Evolutionary conservation across 2,797 vertebrate genomes (phyloP), one percentile per base, ranked within the genome.

Genomic region (Crypturellus tataupa): DNA sequence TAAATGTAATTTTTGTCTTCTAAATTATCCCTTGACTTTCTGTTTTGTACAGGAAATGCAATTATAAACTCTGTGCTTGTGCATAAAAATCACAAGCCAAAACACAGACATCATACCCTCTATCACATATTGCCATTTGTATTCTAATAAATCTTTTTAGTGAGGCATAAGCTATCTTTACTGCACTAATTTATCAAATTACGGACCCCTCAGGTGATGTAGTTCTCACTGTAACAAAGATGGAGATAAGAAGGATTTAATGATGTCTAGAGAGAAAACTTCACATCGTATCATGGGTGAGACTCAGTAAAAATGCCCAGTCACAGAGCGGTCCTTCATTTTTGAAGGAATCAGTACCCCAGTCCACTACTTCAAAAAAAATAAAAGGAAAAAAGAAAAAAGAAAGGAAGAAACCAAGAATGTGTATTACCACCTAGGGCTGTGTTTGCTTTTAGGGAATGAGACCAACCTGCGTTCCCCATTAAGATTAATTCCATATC

Each of bases 381-480:
- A 46, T 24, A 65, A 46, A 5, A 1, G 4, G 42, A 33, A 65
- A 47, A 5, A 1, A 0, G 37, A 37, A 37, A 37, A 37, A 37
- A 37, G 37, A 37, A 37, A 37, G 37, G 37, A 37, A 37, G 37
- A 37, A 37, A 37, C 37, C 37, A 37, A 37, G 37, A 37, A 37
- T 37, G 37, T 27, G 27, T 31, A 2, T 6, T 31, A 49, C 16
- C 6, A 20, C 17, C 23, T 16, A 6, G 18, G 40, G 16, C 24
- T 33, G 44, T 7, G 69, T 27, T 39, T 14, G 2, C 18, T 40
- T 58, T n/a, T 18, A 3, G 2, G 12, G 35, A 60, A 68, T 0
- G 3, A 64, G 33, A 10, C 1, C 0, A 2, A 27, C 12, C 39
- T 5, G 8, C 3, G 1, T 15, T 71, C 31, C 16, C 21, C 9